Evolutionary conservation across 2,888 invertebrate species (phyloP).

Genomic region (Pachydiplax longipennis): DNA sequence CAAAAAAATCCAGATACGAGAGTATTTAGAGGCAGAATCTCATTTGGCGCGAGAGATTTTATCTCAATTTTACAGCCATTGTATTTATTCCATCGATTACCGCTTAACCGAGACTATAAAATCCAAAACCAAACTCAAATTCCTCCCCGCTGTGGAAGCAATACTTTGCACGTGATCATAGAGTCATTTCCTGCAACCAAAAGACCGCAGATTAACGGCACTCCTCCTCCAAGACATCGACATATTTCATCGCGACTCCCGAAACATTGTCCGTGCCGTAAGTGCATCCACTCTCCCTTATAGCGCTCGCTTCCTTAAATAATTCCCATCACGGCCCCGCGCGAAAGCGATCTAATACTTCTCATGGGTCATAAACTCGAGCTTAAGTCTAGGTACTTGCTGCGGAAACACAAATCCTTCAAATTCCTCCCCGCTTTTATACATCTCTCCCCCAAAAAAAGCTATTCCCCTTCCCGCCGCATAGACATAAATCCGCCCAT

Average conservation of each 20-base stretch:
- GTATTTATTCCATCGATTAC: too few relatives aligned
- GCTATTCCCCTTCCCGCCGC: neutral
- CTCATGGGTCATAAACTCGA: conserved; percentile 29
- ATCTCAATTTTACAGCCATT: too few relatives aligned
- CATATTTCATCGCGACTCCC: too few relatives aligned
- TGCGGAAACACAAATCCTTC: conserved; percentile 32
- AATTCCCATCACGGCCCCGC: neutral
- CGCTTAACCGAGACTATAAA: too few relatives aligned
- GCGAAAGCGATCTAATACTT: neutral
- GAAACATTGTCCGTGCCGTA: neutral
- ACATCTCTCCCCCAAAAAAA: neutral
- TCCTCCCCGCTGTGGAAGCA: too few relatives aligned
- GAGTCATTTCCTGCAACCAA: too few relatives aligned
- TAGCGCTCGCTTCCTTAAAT: neutral
- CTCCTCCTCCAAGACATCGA: neutral
- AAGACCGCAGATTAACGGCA: neutral
- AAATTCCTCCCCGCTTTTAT: conserved; percentile 7
- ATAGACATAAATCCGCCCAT: conserved; percentile 37
- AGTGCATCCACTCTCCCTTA: neutral
- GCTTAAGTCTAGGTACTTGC: neutral
- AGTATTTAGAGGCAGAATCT: too few relatives aligned
- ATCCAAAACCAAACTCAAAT: too few relatives aligned
- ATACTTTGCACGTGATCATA: too few relatives aligned
- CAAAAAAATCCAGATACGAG: too few relatives aligned
- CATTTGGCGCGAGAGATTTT: too few relatives aligned